phyloP scores from a whole-genome alignment of 1,140 invertebrate genomes.

The Atopsyche davidsoni region DNA sequence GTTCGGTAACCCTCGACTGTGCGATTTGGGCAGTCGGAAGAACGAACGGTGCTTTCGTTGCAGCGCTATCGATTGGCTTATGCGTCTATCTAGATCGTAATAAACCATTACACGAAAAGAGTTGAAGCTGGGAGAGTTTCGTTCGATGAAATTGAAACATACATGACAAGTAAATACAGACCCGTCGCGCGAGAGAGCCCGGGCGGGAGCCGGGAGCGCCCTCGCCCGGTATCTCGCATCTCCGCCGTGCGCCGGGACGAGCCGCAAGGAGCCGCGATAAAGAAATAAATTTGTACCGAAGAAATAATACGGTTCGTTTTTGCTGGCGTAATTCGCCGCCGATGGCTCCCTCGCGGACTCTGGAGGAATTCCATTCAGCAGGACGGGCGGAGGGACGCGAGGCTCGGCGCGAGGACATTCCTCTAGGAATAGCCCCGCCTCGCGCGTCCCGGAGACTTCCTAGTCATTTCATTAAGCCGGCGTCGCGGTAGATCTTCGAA shows the following conservation, averaged over 20 bases:
- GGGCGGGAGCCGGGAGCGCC: no score
- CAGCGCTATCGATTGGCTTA: no score
- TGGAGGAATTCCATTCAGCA: conserved; percentile 18
- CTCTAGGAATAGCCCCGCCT: conserved; percentile 19
- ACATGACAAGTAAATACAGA: conserved; percentile 16
- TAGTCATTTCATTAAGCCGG: background rate
- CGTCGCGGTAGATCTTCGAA: no score
- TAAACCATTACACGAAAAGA: no score
- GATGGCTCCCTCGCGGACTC: conserved; percentile 5
- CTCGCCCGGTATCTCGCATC: conserved; percentile 18
- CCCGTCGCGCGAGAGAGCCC: conserved; percentile 4
- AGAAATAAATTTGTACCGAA: conserved; percentile 27
- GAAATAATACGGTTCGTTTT: conserved; percentile 26
- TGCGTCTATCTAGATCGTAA: no score
- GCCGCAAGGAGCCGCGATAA: conserved; percentile 11
- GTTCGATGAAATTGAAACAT: no score
- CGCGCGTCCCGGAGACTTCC: background rate
- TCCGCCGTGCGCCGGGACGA: conserved; percentile 5
- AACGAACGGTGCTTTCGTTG: no score
- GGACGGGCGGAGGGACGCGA: conserved; percentile 10
- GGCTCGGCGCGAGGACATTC: conserved; percentile 22
- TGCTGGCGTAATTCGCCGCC: conserved; percentile 11
- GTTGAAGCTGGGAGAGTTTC: no score
- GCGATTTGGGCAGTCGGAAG: no score
- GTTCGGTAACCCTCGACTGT: no score